Evolutionary conservation across 2,113 vertebrate species (phyloP).

Genomic region (Spea multiplicata): DNA sequence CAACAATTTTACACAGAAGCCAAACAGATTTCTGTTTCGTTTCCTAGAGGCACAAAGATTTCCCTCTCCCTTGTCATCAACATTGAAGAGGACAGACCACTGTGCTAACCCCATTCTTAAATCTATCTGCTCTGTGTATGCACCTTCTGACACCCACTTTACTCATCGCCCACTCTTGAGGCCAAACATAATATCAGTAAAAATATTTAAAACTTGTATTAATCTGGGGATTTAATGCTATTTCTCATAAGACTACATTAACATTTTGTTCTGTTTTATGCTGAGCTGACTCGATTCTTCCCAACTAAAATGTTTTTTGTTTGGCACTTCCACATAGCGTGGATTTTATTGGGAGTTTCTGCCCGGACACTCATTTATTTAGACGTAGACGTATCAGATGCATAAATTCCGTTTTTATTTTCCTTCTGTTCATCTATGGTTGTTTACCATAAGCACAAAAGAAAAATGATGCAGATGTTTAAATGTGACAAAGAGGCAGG

Average conservation of each 20-base stretch:
- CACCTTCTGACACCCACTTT: too few relatives aligned
- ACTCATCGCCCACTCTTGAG: too few relatives aligned
- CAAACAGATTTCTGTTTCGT: too few relatives aligned
- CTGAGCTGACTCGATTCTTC: not conserved
- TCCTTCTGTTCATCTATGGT: slow-evolving; percentile 23
- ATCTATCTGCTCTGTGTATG: too few relatives aligned
- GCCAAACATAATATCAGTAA: too few relatives aligned
- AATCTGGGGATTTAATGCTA: too few relatives aligned
- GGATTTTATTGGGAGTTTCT: slow-evolving; percentile 13
- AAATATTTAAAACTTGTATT: too few relatives aligned
- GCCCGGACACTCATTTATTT: slow-evolving; percentile 27
- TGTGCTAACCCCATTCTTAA: too few relatives aligned
- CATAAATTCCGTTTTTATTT: not conserved
- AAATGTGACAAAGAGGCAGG: slow-evolving; percentile 37
- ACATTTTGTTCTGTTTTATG: not conserved
- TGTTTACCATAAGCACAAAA: slow-evolving; percentile 32
- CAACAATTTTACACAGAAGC: too few relatives aligned
- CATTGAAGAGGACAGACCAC: too few relatives aligned
- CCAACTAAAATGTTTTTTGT: slow-evolving; percentile 1
- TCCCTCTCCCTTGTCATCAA: too few relatives aligned
- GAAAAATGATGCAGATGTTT: slow-evolving; percentile 37
- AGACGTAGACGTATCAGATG: slow-evolving; percentile 33
- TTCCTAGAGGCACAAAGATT: too few relatives aligned
- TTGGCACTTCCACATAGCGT: not conserved
- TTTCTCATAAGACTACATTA: not conserved